Evolutionary conservation across 2,797 vertebrate species (phyloP).

Genomic region (Smutsia temminckii): DNA sequence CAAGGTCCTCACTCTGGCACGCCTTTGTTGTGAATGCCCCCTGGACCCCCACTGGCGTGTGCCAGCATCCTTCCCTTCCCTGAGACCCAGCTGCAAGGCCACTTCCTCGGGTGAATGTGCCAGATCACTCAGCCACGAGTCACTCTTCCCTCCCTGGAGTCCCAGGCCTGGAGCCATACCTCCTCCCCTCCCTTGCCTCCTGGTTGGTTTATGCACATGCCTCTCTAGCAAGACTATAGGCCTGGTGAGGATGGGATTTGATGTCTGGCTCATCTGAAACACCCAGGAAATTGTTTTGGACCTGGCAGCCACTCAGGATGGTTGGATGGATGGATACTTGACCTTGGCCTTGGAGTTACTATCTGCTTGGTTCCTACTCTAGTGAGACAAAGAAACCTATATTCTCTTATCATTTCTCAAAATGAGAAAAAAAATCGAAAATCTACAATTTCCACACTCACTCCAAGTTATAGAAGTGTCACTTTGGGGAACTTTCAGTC

Average conservation of each 20-base stretch:
- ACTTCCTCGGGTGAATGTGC: background rate
- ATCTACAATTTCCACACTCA: background rate
- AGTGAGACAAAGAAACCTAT: background rate
- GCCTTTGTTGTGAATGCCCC: background rate
- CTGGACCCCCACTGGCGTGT: background rate
- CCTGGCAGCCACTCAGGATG: background rate
- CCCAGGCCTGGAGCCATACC: background rate
- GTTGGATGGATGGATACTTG: background rate
- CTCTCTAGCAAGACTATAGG: background rate
- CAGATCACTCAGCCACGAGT: background rate
- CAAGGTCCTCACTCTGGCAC: too few species aligned
- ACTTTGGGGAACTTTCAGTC: background rate
- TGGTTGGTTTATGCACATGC: background rate
- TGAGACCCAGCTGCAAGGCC: background rate
- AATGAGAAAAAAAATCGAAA: slow-evolving; percentile 49
- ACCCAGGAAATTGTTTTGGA: background rate
- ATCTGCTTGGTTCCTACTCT: background rate
- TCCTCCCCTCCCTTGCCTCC: background rate
- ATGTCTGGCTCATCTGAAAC: background rate
- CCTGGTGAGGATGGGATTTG: background rate
- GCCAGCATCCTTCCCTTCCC: background rate
- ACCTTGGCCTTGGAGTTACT: background rate
- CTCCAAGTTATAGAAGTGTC: background rate
- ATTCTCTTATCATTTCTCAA: background rate
- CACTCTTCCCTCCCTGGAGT: background rate